Conservation (phyloP, 2,113 vertebrate species). For the Grallaria varia region DNA sequence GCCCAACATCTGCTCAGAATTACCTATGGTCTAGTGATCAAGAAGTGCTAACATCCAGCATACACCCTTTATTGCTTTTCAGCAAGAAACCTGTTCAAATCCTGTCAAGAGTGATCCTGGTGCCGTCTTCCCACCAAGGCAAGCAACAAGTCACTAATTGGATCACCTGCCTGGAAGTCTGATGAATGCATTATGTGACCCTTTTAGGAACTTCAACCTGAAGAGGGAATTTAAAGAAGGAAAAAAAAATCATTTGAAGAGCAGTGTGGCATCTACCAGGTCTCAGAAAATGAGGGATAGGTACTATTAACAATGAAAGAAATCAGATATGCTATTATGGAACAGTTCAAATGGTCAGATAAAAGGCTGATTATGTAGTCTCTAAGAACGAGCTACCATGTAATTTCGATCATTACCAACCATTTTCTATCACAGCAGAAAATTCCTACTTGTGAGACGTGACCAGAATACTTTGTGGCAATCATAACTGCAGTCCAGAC, state of each 20-base stretch:
- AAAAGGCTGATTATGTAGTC: constrained; percentile 37
- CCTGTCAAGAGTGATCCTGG: background rate
- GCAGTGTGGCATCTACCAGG: background rate
- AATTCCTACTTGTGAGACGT: background rate
- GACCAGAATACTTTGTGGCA: constrained; percentile 9
- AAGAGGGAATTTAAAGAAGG: background rate
- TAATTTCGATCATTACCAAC: constrained; percentile 23
- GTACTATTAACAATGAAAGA: constrained; percentile 12
- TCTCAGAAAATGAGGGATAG: background rate
- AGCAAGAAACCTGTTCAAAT: background rate
- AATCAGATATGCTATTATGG: constrained; percentile 32
- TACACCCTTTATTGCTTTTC: background rate
- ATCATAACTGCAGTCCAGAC: background rate
- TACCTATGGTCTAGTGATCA: background rate
- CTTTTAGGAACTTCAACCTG: background rate
- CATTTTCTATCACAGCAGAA: constrained; percentile 35
- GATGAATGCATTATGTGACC: background rate
- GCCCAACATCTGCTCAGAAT: constrained; percentile 17
- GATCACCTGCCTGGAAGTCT: background rate
- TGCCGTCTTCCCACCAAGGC: background rate
- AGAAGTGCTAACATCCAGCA: background rate
- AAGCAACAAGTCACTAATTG: background rate
- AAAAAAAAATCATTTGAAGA: background rate
- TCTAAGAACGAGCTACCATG: background rate
- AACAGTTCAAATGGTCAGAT: constrained; percentile 53